Base-by-base conservation (phyloP, 2,797 vertebrate species). In the Spinus olivaceus region DNA sequence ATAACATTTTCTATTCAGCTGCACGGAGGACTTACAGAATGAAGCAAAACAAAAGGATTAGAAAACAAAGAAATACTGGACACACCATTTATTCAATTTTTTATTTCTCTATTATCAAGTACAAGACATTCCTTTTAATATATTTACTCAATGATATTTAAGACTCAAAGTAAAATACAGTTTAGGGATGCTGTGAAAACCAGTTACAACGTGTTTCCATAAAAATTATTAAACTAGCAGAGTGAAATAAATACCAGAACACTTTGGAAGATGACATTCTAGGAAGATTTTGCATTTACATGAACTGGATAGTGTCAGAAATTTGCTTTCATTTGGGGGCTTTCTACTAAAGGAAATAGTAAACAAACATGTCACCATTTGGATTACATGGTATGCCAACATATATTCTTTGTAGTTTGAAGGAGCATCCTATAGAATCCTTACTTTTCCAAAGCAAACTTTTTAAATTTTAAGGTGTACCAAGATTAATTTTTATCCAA, bases 1-100 rank as follows among this genome's bases (percentile, higher is more conserved):
- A 96, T 96, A 97, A 95, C 65, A 92, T 95, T 97, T 96, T 96
- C 89, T 96, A 81, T 96, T 97, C 92, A 95, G 53, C 92, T 56
- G 13, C 81, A 92, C 0, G 33, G 78, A 79, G 22, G 83, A 95
- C 63, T 88, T 85, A 95, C 9, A 96, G 95, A 97, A 93, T 89
- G 63, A 90, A 81, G 33, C 70, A 95, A 60, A 97, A 93, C 46
- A 91, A 94, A 95, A 94, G 49, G 69, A 92, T 95, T 89, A 91
- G 93, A 95, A 97, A 97, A 97, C 86, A 90, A 96, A 96, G 89
- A 90, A 86, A 90, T 84, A 94, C 82, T 64, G 84, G 85, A 96
- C 83, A 96, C 37, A 82, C 51, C 66, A 83, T 87, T 88, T 91
- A 90, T 94, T 96, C 72, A 1, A 44, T 66, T 89, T 95, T 91